Evolutionary conservation across 1,140 invertebrate species (phyloP).

Genomic region (Tetranychus urticae): DNA sequence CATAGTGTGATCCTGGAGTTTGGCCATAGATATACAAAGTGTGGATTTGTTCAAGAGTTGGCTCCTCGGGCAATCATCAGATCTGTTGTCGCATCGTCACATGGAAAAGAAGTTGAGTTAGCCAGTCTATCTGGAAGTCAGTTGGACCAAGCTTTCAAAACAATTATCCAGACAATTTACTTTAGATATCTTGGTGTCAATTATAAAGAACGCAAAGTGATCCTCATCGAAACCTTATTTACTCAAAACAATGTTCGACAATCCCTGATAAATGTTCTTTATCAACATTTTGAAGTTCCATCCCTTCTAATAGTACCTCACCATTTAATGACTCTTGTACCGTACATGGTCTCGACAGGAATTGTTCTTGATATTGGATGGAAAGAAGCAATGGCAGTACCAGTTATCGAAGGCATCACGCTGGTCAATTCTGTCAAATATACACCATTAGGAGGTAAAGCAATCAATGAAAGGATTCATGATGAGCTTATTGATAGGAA

Average conservation of each 20-base stretch:
- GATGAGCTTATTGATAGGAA: constrained; percentile 5
- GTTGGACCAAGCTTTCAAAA: constrained; percentile 57
- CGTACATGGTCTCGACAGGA: constrained; percentile 46
- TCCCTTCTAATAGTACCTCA: constrained; percentile 44
- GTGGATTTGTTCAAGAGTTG: constrained; percentile 68
- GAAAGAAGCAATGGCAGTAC: constrained; percentile 49
- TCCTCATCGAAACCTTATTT: constrained; percentile 70
- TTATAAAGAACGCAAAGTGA: constrained; percentile 69
- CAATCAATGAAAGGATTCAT: constrained; percentile 27
- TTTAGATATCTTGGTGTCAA: constrained; percentile 70
- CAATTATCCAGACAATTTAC: constrained; percentile 66
- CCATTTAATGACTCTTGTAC: constrained; percentile 50
- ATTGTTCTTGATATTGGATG: constrained; percentile 70
- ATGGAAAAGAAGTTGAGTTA: constrained; percentile 25
- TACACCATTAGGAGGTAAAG: constrained; percentile 38
- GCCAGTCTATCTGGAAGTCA: constrained; percentile 44
- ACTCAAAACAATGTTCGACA: constrained; percentile 61
- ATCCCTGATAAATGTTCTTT: constrained; percentile 5
- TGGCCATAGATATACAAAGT: constrained; percentile 80
- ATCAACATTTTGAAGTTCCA: constrained; percentile 24
- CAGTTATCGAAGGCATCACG: constrained; percentile 53
- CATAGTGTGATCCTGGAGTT: constrained; percentile 70
- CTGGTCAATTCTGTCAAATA: constrained; percentile 52
- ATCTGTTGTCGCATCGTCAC: constrained; percentile 30
- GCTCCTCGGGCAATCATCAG: constrained; percentile 63